Conservation (phyloP, 2,797 vertebrate species). For the Xyrichtys novacula region DNA sequence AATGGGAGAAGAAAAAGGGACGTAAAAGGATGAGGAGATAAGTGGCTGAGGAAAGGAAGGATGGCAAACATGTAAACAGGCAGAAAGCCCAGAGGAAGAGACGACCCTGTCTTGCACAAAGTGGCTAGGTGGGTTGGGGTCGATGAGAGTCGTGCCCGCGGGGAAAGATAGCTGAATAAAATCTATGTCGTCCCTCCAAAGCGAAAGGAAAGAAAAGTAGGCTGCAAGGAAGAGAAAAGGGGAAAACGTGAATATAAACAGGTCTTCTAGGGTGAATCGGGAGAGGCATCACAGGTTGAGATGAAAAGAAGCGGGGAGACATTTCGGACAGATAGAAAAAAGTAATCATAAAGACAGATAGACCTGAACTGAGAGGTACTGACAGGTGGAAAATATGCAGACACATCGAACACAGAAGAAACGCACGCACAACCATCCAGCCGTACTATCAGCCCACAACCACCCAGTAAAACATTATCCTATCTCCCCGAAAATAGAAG, state of each 20-base stretch:
- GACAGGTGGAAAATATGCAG: slow-evolving; percentile 50
- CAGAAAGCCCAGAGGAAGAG: slow-evolving; percentile 19
- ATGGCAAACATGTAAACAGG: not conserved
- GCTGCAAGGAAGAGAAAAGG: slow-evolving; percentile 1
- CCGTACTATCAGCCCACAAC: slow-evolving; percentile 57
- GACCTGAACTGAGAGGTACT: slow-evolving; percentile 16
- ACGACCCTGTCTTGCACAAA: slow-evolving; percentile 28
- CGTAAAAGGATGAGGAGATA: slow-evolving; percentile 9
- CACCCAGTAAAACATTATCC: slow-evolving; percentile 63
- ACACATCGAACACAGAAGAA: slow-evolving; percentile 18
- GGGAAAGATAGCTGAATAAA: slow-evolving; percentile 33
- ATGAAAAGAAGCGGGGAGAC: slow-evolving; percentile 27
- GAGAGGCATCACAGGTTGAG: slow-evolving; percentile 18
- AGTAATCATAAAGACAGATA: slow-evolving; percentile 31
- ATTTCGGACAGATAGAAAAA: slow-evolving; percentile 16
- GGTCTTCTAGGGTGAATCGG: slow-evolving; percentile 24
- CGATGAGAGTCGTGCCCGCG: slow-evolving; percentile 26
- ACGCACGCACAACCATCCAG: slow-evolving; percentile 35
- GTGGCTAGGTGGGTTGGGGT: slow-evolving; percentile 23
- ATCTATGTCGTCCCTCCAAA: slow-evolving; percentile 29
- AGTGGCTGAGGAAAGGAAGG: slow-evolving; percentile 8
- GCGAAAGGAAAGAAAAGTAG: slow-evolving; percentile 33
- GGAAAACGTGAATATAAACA: slow-evolving; percentile 16
- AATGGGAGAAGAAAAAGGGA: slow-evolving; percentile 18
- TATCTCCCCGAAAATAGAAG: slow-evolving; percentile 67